Evolutionary conservation across 2,888 invertebrate genomes (phyloP), one percentile per base, ranked within the genome.

Genomic region (Dicycla oo): DNA sequence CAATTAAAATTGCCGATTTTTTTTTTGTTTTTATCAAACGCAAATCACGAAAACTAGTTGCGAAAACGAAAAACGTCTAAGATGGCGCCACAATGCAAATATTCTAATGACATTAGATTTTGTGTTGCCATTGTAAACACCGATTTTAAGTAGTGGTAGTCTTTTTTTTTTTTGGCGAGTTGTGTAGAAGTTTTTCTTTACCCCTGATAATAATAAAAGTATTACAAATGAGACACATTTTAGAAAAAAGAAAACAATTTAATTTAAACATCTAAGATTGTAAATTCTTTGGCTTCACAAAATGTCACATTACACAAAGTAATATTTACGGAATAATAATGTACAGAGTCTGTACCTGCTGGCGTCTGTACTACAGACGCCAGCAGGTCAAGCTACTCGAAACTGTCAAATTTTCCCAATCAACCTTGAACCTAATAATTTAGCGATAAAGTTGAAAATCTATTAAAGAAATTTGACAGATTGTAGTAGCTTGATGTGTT

Each of bases 31-130:
- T 88, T 85, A 84, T 86, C 54, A 49, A 87, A 77, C 78, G 73
- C 78, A 87, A 90, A 89, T 82, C 87, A 88, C 86, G 20, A 85
- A 86, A 88, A 88, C 85, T 87, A 87, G 82, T 87, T 85, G 81
- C 83, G 83, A 88, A 89, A 84, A 81, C 80, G 80, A 83, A 86
- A 75, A 86, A 82, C 75, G 78, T 84, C 69, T 78, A 83, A 83
- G 87, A 86, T 87, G 90, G 90, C 91, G 91, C 91, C 81, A 86
- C 85, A 74, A 78, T 78, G 69, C 78, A 83, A 75, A 79, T 80
- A 72, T 73, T 69, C 30, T 63, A 67, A 64, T 86, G 86, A 88
- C 85, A 80, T 81, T 71, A 79, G 30, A 66, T 10, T 34, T 8
- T 5, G 51, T 77, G 79, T 83, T 86, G 80, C 79, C 75, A 76